Evolutionary conservation across 2,888 invertebrate species (phyloP).

Genomic region (Chaetogeoica ovagalla): DNA sequence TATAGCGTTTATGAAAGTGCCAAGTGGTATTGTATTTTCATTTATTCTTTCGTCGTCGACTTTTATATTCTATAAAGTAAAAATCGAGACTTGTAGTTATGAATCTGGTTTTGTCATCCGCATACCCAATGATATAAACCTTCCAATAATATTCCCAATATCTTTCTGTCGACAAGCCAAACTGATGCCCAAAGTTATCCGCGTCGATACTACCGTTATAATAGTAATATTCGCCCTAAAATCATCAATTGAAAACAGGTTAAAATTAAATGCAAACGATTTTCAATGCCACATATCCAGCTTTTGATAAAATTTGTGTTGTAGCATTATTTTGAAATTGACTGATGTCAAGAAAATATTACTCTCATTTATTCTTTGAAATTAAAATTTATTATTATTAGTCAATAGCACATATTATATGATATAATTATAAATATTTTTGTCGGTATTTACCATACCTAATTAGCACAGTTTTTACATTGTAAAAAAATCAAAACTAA

Average conservation of each 20-base stretch:
- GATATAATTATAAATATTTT: too few relatives aligned
- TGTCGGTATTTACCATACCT: too few relatives aligned
- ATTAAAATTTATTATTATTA: too few relatives aligned
- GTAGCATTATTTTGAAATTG: neutral
- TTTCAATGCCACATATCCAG: neutral
- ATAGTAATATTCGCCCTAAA: neutral
- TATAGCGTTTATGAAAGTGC: too few relatives aligned
- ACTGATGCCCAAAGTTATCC: neutral
- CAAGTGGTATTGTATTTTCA: too few relatives aligned
- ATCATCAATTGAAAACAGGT: neutral
- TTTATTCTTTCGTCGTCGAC: neutral
- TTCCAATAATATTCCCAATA: slow-evolving; percentile 17
- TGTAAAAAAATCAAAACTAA: too few relatives aligned
- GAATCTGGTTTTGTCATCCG: neutral
- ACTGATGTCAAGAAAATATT: neutral
- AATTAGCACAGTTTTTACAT: too few relatives aligned
- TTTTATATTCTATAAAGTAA: neutral
- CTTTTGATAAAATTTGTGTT: neutral
- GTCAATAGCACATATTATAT: too few relatives aligned
- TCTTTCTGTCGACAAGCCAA: neutral
- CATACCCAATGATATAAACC: neutral
- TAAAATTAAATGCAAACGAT: neutral
- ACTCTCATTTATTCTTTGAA: neutral
- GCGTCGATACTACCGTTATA: neutral
- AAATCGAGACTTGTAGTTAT: neutral